Percentiles rank a stretch among this genome's conserved stretches.
These are phyloP conservation scores for Heptranchias perlo DNA, from an alignment of 2,113 vertebrate genomes.

Conservation along the genomic window DNA sequence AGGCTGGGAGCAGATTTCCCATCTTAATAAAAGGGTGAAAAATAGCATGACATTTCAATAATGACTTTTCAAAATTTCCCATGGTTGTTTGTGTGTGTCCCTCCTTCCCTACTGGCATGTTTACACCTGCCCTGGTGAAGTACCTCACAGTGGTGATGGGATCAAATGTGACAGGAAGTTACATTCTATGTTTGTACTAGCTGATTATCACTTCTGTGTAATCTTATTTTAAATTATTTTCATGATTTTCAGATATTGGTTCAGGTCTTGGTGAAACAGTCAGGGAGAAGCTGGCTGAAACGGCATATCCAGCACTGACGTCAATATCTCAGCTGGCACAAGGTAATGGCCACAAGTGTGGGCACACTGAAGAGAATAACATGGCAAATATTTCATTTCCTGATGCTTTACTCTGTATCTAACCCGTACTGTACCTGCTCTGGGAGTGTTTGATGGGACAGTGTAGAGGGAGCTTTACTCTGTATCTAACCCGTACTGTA, in stretches of 20 bases:
- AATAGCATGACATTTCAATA: neutral
- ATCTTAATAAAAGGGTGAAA: neutral
- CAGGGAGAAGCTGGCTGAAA: slow-evolving; percentile 39
- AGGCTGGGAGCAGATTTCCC: neutral
- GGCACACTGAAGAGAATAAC: neutral
- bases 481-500: too few relatives aligned
- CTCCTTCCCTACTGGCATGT: neutral
- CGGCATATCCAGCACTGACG: slow-evolving; percentile 40
- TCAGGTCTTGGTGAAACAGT: slow-evolving; percentile 56
- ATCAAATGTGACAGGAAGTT: neutral
- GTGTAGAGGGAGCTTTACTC: too few relatives aligned
- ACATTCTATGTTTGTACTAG: neutral
- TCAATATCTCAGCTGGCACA: slow-evolving; percentile 43
- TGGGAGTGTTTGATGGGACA: too few relatives aligned
- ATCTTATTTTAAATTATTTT: neutral
- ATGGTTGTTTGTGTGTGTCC: neutral
- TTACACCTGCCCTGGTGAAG: too few relatives aligned
- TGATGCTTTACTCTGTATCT: neutral
- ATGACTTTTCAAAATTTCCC: neutral
- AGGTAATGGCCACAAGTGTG: slow-evolving; percentile 45
- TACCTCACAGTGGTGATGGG: neutral
- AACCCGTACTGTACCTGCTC: too few relatives aligned
- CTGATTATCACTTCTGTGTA: neutral
- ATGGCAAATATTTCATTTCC: neutral
- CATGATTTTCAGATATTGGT: slow-evolving; percentile 57